Base-by-base conservation (phyloP, 2,113 vertebrate species). In the Chaetodon trifascialis region DNA sequence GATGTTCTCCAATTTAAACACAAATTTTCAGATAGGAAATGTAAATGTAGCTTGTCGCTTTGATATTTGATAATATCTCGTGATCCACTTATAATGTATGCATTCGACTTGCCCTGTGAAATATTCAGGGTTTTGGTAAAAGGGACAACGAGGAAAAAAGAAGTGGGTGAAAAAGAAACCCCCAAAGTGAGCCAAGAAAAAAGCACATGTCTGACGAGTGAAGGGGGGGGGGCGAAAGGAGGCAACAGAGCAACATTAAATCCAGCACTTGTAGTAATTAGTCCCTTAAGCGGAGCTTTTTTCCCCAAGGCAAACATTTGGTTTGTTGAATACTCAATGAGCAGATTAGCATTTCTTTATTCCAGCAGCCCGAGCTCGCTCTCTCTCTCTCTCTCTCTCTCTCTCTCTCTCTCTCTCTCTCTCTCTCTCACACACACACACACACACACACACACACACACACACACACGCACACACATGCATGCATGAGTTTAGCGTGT, bases 241-340 rank as follows among this genome's bases (percentile, higher is more conserved):
- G 67, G 80, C 62, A 79, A 64, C 71, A 84, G 83, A 89, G 88
- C 84, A 86, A 63, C 69, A 56, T 79, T 88, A 82, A 82, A 90
- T 88, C 89, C 88, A 55, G 58, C 74, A 85, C 85, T 88, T 83
- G 86, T 91, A 73, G 89, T 92, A 94, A 94, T 94, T 94, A 92
- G 88, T 94, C 91, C 88, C 91, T 86, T 86, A 90, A 93, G 91
- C 82, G 2, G 80, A 81, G 83, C 69, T 80, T 84, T 88, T 73
- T 91, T 84, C 87, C 88, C 88, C 87, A 84, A 83, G 87, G 89
- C 90, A 92, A 93, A 94, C 88, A 92, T 94, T 93, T 93, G 89
- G 89, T 92, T 94, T 93, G 90, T 89, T 92, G 91, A 93, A 93
- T 90, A 89, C 83, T 91, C 92, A 92, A 92, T 94, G 93, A 93